Conservation (phyloP, 2,113 vertebrate species). For the Melanerpes aurifrons region DNA sequence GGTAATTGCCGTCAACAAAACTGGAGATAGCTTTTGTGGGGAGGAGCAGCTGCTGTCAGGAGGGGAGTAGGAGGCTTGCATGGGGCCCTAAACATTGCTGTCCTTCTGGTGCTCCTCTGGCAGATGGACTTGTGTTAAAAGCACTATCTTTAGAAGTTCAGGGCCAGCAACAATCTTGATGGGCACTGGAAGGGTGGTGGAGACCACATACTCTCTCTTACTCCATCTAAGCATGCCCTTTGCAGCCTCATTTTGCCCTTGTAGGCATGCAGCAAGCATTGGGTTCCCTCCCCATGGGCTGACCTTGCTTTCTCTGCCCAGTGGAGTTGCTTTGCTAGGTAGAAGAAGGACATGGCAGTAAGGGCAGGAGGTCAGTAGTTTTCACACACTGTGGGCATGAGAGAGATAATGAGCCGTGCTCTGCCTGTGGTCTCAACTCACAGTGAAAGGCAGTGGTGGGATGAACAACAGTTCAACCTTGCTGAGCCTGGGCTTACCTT, state of each 20-base stretch:
- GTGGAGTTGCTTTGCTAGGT: neutral
- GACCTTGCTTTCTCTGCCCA: neutral
- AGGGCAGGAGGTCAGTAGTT: neutral
- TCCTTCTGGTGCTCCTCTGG: neutral
- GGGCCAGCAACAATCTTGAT: neutral
- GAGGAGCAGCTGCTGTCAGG: neutral
- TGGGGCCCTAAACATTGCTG: neutral
- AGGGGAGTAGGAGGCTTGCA: neutral
- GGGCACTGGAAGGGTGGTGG: neutral
- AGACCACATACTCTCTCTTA: neutral
- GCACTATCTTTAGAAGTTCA: neutral
- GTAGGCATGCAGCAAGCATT: neutral
- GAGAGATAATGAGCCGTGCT: accelerated
- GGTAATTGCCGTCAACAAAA: neutral
- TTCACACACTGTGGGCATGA: neutral
- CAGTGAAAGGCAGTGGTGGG: neutral
- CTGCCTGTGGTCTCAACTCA: neutral
- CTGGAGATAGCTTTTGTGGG: neutral
- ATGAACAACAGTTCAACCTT: neutral
- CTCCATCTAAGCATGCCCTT: neutral
- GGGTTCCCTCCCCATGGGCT: neutral
- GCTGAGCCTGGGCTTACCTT: neutral
- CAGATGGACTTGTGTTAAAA: neutral
- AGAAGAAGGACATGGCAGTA: neutral
- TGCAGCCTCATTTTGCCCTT: neutral